Conservation (phyloP, 2,113 vertebrate genomes). For the Anhinga anhinga region DNA sequence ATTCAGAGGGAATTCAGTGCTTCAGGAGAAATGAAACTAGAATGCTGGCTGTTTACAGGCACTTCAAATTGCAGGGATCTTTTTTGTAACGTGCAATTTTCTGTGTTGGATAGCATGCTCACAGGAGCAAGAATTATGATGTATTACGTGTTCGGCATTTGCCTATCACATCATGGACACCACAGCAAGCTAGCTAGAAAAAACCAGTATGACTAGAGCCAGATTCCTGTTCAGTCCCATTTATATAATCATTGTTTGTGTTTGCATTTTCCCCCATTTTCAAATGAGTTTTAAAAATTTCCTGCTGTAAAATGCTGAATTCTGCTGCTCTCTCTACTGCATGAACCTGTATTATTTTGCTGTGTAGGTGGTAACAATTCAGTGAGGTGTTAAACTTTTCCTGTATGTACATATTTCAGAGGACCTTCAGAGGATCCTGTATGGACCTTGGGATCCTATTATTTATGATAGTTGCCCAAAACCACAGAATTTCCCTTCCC, state of each 20-base stretch:
- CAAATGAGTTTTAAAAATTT: not conserved
- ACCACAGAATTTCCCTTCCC: not conserved
- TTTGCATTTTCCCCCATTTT: not conserved
- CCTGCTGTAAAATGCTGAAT: not conserved
- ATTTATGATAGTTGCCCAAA: not conserved
- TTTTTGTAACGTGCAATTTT: not conserved
- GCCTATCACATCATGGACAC: not conserved
- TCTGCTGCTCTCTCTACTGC: not conserved
- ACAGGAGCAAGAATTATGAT: not conserved
- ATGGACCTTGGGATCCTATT: not conserved
- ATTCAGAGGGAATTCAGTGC: constrained; percentile 34
- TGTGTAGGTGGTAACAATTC: not conserved
- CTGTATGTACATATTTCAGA: not conserved
- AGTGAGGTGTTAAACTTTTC: not conserved
- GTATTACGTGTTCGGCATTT: not conserved
- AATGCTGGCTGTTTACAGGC: not conserved
- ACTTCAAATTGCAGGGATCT: not conserved
- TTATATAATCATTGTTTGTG: not conserved
- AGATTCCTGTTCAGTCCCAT: not conserved
- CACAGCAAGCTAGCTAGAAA: not conserved
- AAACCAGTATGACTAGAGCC: not conserved
- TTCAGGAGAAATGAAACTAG: constrained; percentile 7
- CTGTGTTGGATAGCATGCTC: not conserved
- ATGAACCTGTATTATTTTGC: not conserved
- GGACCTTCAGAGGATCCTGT: not conserved